Evolutionary conservation across 2,797 vertebrate genomes (phyloP).

Genomic region (Micrastur ruficollis): DNA sequence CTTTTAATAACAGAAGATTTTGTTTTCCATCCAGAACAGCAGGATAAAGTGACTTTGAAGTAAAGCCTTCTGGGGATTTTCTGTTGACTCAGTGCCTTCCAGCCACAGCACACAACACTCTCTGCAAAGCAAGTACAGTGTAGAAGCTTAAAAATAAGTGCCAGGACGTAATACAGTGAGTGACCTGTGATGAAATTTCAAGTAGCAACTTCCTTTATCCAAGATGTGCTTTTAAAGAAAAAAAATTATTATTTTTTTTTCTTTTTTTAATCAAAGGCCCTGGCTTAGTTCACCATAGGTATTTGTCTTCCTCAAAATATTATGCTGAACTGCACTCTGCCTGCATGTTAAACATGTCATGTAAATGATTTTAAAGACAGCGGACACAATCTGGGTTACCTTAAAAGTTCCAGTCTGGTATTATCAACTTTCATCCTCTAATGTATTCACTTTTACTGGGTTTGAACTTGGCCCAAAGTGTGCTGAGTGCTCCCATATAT

Average conservation of each 20-base stretch:
- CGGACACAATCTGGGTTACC: neutral
- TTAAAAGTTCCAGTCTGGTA: neutral
- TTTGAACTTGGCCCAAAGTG: neutral
- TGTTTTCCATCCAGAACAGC: neutral
- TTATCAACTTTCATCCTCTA: neutral
- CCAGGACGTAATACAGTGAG: neutral
- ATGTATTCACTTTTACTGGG: neutral
- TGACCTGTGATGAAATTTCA: neutral
- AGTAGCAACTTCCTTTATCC: neutral
- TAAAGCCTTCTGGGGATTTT: neutral
- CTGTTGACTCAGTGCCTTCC: constrained; percentile 5
- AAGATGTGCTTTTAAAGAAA: neutral
- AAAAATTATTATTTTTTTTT: too few relatives aligned
- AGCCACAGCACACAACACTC: neutral
- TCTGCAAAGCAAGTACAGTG: neutral
- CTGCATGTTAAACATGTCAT: neutral
- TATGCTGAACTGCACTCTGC: neutral
- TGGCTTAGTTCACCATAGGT: neutral
- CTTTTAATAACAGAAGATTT: neutral
- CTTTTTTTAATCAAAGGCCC: neutral
- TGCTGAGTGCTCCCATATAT: neutral
- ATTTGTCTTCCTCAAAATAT: neutral
- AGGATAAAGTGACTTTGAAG: neutral
- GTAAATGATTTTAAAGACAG: neutral
- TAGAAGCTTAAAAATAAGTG: neutral